Conservation (phyloP, 23 tunicate genomes). For the Styela plicata region DNA sequence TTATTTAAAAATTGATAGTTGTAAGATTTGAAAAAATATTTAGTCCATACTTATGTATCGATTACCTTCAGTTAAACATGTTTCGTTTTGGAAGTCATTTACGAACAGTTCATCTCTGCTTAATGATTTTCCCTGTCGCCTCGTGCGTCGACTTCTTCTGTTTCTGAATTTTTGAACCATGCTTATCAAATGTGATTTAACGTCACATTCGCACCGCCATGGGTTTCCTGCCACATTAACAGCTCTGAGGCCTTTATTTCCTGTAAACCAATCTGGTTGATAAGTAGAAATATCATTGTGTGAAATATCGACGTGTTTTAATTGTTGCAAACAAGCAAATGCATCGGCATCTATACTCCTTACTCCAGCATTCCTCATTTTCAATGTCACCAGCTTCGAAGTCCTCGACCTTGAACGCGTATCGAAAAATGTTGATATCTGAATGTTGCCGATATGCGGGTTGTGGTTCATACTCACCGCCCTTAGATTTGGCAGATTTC, state of each 20-base stretch:
- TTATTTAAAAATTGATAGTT: no score
- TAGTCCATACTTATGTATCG: no score
- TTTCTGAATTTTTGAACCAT: background rate
- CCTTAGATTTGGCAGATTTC: conserved; percentile 24
- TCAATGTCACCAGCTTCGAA: conserved; percentile 19
- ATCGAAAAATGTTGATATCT: conserved; percentile 23
- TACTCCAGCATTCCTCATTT: conserved; percentile 36
- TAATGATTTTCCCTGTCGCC: no score
- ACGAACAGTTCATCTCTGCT: background rate
- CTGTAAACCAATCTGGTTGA: conserved; percentile 34
- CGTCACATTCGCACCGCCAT: conserved; percentile 49
- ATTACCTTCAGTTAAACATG: conserved; percentile 17
- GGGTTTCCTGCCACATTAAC: conserved; percentile 38
- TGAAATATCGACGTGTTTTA: conserved; percentile 34
- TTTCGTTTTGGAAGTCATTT: conserved; percentile 3
- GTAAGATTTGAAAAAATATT: no score
- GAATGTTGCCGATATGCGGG: conserved; percentile 30
- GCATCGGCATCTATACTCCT: conserved; percentile 31
- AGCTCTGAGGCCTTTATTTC: conserved; percentile 26
- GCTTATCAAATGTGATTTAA: background rate
- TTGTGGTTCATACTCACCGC: conserved; percentile 43
- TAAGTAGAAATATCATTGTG: conserved; percentile 27
- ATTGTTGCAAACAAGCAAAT: conserved; percentile 40
- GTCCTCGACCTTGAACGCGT: conserved; percentile 19
- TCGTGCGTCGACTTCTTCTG: background rate